Conservation (phyloP, 2,797 vertebrate species). For the Tauraco hartlaubi region DNA sequence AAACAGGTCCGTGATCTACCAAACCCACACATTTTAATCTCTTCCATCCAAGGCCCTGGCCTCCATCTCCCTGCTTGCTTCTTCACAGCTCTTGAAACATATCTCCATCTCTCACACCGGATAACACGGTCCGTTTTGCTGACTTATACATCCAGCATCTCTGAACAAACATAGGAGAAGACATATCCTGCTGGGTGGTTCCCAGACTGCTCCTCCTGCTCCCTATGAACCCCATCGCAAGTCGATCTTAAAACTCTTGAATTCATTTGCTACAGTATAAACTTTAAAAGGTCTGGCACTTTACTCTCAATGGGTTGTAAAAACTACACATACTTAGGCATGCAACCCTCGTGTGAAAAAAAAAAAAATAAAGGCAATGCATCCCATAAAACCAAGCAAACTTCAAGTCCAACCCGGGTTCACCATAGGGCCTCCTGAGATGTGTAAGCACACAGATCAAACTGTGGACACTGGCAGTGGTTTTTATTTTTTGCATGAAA, state of each 20-base stretch:
- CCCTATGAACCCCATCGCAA: neutral
- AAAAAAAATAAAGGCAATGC: neutral
- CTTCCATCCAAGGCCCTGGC: neutral
- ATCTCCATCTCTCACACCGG: neutral
- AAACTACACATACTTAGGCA: neutral
- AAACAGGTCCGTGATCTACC: neutral
- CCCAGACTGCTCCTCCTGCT: neutral
- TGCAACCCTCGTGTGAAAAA: neutral
- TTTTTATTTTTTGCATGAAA: neutral
- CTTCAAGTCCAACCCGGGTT: neutral
- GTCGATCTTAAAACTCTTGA: neutral
- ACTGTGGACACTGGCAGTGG: neutral
- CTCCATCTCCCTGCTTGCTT: neutral
- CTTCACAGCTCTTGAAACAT: neutral
- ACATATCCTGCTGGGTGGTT: neutral
- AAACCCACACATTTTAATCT: neutral
- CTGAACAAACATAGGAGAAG: neutral
- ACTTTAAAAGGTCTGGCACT: neutral
- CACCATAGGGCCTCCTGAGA: neutral
- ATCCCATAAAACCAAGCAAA: neutral
- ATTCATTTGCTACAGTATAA: neutral
- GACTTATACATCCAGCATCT: accelerated
- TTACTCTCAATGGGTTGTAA: neutral
- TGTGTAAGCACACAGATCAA: neutral
- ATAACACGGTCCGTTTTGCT: neutral